Percentiles rank a stretch among this genome's conserved stretches.
These are phyloP conservation scores for Zaprionus bogoriensis DNA, from an alignment of 2,888 invertebrate species.

Conservation along the genomic window DNA sequence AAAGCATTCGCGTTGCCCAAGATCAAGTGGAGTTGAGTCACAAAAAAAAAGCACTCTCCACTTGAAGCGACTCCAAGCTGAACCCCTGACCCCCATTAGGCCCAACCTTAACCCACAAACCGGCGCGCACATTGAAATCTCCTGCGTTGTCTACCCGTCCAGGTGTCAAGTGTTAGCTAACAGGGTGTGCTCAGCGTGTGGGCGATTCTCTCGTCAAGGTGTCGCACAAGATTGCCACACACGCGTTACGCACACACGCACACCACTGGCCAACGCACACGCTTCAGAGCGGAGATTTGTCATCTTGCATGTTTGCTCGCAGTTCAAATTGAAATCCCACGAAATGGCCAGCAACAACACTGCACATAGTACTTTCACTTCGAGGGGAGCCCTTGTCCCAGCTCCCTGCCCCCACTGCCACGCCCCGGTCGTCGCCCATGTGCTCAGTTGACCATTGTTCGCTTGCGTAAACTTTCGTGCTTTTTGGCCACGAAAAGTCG, in stretches of 20 bases:
- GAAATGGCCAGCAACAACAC: conserved; percentile 32
- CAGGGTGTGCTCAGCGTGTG: conserved; percentile 2
- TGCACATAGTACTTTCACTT: conserved; percentile 63
- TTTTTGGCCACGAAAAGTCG: conserved; percentile 8
- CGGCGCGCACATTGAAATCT: neutral
- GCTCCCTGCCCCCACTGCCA: neutral
- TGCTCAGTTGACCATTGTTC: conserved; percentile 34
- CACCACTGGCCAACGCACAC: neutral
- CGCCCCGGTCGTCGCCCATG: neutral
- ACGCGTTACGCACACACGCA: neutral
- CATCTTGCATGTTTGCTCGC: conserved; percentile 40
- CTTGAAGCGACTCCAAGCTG: neutral
- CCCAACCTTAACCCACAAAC: neutral
- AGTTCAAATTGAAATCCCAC: conserved; percentile 44
- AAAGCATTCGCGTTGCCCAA: too few species aligned
- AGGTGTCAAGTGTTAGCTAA: neutral
- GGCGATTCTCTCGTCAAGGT: conserved; percentile 9
- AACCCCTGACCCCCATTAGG: neutral
- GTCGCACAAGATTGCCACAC: conserved; percentile 15
- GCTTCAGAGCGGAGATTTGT: conserved; percentile 10
- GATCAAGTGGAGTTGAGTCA: too few species aligned
- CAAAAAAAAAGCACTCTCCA: too few species aligned
- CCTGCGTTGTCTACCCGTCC: neutral
- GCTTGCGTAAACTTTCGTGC: conserved; percentile 72
- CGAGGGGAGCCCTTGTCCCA: conserved; percentile 2